Evolutionary conservation across 2,113 vertebrate species (phyloP).

Genomic region (Pangasianodon hypophthalmus): DNA sequence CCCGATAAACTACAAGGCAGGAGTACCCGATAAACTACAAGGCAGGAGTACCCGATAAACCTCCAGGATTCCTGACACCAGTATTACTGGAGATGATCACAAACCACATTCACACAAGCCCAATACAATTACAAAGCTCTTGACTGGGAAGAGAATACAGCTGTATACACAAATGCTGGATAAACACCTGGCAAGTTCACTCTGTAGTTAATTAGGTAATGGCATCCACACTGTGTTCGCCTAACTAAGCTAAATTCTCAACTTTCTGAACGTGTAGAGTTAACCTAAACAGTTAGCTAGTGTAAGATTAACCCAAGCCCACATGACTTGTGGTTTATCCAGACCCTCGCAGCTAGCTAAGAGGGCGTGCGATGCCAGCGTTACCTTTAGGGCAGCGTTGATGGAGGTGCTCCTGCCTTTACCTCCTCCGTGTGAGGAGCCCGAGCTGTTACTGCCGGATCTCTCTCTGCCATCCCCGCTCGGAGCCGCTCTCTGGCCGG

Average conservation of each 20-base stretch:
- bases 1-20: too few species aligned
- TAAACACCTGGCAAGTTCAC: background rate
- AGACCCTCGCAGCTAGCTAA: background rate
- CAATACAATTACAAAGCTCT: background rate
- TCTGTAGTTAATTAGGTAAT: background rate
- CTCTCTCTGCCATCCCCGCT: conserved; percentile 76
- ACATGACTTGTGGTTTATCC: background rate
- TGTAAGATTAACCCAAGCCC: background rate
- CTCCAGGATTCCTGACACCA: background rate
- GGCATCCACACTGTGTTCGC: background rate
- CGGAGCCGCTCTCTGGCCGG: conserved; percentile 69
- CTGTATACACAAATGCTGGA: background rate
- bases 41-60: background rate
- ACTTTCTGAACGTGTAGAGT: background rate
- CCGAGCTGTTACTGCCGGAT: conserved; percentile 80
- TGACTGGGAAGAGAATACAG: too few species aligned
- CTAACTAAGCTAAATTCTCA: background rate
- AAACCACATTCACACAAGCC: background rate
- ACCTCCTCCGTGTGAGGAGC: conserved; percentile 79
- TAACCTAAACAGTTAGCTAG: too few species aligned
- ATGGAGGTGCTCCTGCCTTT: conserved; percentile 71
- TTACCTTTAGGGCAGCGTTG: conserved; percentile 69
- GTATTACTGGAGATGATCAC: background rate
- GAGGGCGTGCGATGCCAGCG: background rate
- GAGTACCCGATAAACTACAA: background rate